Conservation (phyloP, 2,113 vertebrate species). For the Syngnathoides biaculeatus region DNA sequence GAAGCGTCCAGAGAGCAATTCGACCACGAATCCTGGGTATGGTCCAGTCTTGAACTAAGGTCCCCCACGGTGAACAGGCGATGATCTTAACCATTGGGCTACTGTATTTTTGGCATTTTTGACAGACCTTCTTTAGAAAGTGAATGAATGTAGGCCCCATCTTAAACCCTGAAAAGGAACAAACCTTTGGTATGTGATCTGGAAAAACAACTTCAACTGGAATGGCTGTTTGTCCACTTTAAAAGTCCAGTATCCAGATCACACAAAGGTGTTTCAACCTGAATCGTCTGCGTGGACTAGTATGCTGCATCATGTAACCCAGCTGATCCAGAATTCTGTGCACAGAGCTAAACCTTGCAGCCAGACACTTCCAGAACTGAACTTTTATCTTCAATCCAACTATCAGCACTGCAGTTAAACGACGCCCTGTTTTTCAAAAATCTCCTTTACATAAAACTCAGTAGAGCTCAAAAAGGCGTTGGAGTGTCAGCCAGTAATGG, state of each 20-base stretch:
- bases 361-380: background rate
- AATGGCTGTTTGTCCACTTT: background rate
- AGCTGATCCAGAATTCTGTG: background rate
- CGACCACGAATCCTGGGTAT: too few species aligned
- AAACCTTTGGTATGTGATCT: background rate
- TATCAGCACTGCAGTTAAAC: background rate
- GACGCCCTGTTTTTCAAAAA: background rate
- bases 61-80: too few species aligned
- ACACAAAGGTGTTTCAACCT: background rate
- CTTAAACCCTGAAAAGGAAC: background rate
- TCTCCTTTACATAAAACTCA: background rate
- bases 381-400: background rate
- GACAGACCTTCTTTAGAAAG: background rate
- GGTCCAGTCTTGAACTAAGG: too few species aligned
- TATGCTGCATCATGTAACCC: background rate
- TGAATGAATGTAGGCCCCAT: too few species aligned
- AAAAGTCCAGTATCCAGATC: background rate
- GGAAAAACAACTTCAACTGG: constrained; percentile 3
- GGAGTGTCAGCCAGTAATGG: background rate
- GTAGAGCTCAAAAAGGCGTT: background rate
- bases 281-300: background rate
- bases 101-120: too few species aligned
- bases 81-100: too few species aligned
- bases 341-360: background rate
- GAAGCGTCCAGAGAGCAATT: too few species aligned